A percentile compares a stretch with the other conserved stretches of the same genome.
phyloP scores from a whole-genome alignment of 2,113 vertebrate genomes.

The human region GRCh38 chr12:108031001-108031500 shows the following conservation, averaged over 20 bases:
- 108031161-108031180: background rate
- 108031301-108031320: background rate
- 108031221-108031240: background rate
- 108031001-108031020: background rate
- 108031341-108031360: background rate
- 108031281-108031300: rapidly evolving
- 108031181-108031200: background rate
- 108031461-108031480: background rate
- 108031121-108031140: background rate
- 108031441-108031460: background rate
- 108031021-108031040: background rate
- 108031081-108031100: background rate
- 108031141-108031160: background rate
- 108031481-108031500: background rate
- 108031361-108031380: background rate
- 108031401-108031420: background rate
- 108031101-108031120: background rate
- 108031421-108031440: background rate
- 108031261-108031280: background rate
- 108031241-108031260: background rate
- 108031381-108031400: background rate
- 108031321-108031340: background rate
- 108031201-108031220: background rate
- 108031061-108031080: background rate
- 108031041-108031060: background rate